Conservation (phyloP, 2,888 invertebrate genomes). For the Cantharis rustica region DNA sequence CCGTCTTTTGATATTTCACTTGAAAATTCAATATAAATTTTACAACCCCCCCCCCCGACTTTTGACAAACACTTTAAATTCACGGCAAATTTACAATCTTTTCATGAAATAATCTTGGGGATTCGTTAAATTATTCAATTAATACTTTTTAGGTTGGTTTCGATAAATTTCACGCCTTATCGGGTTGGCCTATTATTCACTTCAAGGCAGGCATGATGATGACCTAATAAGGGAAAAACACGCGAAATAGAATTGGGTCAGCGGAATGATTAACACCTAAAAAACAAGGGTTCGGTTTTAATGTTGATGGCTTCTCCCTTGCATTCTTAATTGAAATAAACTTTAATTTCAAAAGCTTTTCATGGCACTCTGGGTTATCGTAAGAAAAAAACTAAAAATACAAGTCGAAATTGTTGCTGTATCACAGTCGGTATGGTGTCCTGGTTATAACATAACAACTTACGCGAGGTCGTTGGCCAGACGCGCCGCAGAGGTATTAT, state of each 20-base stretch:
- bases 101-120: neutral
- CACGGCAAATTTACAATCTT: no score
- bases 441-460: conserved; percentile 25
- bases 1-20: no score
- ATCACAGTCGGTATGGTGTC: conserved; percentile 17
- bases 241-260: neutral
- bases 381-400: conserved; percentile 25
- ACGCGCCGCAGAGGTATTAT: neutral
- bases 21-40: no score
- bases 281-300: neutral
- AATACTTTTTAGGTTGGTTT: neutral
- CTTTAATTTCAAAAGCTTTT: conserved; percentile 4
- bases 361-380: conserved; percentile 14
- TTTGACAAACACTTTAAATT: no score
- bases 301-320: neutral
- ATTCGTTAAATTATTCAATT: neutral
- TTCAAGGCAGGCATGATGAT: neutral
- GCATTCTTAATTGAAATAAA: neutral
- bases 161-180: neutral
- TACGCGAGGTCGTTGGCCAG: neutral
- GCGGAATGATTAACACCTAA: neutral
- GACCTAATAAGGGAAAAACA: neutral
- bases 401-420: conserved; percentile 9
- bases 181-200: neutral
- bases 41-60: no score